phyloP scores from a whole-genome alignment of 2,888 invertebrate genomes.

The Belgica antarctica region DNA sequence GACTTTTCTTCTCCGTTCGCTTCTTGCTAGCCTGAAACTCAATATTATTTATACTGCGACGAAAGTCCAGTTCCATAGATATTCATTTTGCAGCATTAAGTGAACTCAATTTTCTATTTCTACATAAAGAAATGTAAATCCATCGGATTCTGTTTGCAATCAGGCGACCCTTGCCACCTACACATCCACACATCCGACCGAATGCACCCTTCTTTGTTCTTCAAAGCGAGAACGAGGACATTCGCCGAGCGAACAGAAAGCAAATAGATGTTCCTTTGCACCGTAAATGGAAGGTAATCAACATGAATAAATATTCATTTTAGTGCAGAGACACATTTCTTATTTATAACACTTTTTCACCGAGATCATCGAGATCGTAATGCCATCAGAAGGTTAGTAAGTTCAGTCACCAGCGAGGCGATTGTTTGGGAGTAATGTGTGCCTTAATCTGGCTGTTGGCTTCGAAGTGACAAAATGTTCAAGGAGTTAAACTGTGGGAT shows the following conservation, averaged over 20 bases:
- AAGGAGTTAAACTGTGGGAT: too few species aligned
- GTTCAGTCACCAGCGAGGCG: neutral
- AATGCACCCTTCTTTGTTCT: conserved; percentile 33
- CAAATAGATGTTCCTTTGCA: conserved; percentile 38
- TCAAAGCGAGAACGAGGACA: too few species aligned
- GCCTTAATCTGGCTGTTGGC: too few species aligned
- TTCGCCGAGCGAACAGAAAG: conserved; percentile 4
- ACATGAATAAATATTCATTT: conserved; percentile 43
- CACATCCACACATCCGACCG: conserved; percentile 9
- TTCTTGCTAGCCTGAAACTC: conserved; percentile 27
- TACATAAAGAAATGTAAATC: conserved; percentile 36
- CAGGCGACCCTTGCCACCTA: conserved; percentile 36
- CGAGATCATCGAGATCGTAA: conserved; percentile 4
- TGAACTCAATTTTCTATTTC: conserved; percentile 25
- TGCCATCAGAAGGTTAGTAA: too few species aligned
- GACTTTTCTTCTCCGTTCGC: neutral
- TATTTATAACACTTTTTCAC: conserved; percentile 34
- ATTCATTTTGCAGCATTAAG: conserved; percentile 34
- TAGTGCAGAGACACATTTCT: conserved; percentile 26
- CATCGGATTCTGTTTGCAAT: conserved; percentile 38
- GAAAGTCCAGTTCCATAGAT: conserved; percentile 22
- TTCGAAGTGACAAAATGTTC: too few species aligned
- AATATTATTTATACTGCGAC: conserved; percentile 36
- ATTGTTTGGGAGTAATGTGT: too few species aligned
- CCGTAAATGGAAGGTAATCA: conserved; percentile 43